Base-by-base conservation (phyloP, 2,797 vertebrate species). In the Capromys pilorides region DNA sequence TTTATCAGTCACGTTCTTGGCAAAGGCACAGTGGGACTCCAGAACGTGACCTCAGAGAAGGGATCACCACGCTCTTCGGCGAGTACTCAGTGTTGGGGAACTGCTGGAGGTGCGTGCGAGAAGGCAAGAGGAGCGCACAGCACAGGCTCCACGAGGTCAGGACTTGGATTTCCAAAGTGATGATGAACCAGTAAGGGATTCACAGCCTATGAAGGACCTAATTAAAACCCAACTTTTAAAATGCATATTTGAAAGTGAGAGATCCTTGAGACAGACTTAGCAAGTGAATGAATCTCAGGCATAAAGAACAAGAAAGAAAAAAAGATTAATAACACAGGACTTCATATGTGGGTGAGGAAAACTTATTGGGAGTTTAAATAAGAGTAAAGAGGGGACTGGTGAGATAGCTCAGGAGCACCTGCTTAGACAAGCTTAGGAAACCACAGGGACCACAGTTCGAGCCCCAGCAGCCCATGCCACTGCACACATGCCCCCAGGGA, bases 31-130 rank as follows among this genome's bases (percentile, higher is more conserved):
- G 21, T 6, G 22, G 61, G 18, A 62, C 49, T 19, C 61, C 4
- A 10, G 4, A 69, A 16, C 28, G 80, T 0, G 6, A 41, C 6
- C 31, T 80, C 59, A 81, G 84, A 57, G 36, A 62, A 16, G 16
- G 59, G 57, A 77, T 6, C 24, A 6, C 1, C 31, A 49, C 21
- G 21, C 0, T 39, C 4, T 7, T 6, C 1, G 22, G 0, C 0
- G 8, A 62, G 21, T 7, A 33, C 2, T 85, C 22, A 9, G 51
- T 19, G 0, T 33, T 51, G n/a, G 9, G 31, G 2, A 4, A 28
- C 18, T 19, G 13, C 6, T 10, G 28, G 67, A 59, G 11, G 41
- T 14, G 26, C 4, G 1, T 66, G 6, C 36, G 16, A 28, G 18
- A 33, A 82, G 19, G 7, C 16, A 49, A 77, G 22, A 1, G 28